These are phyloP conservation scores for Lucinisca nassula DNA, from an alignment of 2,888 invertebrate genomes.

Conservation along the genomic window DNA sequence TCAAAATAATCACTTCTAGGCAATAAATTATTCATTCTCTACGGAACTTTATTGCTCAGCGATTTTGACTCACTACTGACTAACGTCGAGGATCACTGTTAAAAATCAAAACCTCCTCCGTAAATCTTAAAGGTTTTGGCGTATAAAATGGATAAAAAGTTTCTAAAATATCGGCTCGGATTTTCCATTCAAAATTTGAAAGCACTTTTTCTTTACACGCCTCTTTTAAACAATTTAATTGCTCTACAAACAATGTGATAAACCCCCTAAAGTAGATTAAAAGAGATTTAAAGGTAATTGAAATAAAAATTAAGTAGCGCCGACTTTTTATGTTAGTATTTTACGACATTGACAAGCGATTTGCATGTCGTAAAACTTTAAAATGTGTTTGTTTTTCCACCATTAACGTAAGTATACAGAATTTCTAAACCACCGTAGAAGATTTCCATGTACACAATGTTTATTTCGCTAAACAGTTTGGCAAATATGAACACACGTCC, in stretches of 20 bases:
- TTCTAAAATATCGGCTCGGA: neutral
- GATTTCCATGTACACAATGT: too few relatives aligned
- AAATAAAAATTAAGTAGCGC: conserved; percentile 15
- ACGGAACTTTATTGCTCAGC: too few relatives aligned
- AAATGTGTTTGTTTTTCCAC: conserved; percentile 12
- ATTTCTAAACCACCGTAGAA: neutral
- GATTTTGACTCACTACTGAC: too few relatives aligned
- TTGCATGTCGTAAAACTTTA: neutral
- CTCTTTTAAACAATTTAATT: neutral
- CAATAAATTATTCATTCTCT: too few relatives aligned
- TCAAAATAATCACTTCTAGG: too few relatives aligned
- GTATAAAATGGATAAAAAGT: too few relatives aligned
- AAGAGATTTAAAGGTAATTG: conserved; percentile 4
- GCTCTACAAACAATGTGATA: neutral
- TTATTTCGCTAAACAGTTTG: too few relatives aligned
- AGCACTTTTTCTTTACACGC: neutral
- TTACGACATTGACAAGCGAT: conserved; percentile 7
- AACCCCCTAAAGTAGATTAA: neutral
- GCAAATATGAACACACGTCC: too few relatives aligned
- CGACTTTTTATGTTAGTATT: neutral
- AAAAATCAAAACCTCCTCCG: too few relatives aligned
- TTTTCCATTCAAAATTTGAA: neutral
- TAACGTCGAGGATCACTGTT: too few relatives aligned
- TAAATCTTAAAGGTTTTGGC: too few relatives aligned
- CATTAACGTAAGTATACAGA: neutral